Base-by-base conservation (phyloP, 2,888 invertebrate species). In the Lasioglossum calceatum region DNA sequence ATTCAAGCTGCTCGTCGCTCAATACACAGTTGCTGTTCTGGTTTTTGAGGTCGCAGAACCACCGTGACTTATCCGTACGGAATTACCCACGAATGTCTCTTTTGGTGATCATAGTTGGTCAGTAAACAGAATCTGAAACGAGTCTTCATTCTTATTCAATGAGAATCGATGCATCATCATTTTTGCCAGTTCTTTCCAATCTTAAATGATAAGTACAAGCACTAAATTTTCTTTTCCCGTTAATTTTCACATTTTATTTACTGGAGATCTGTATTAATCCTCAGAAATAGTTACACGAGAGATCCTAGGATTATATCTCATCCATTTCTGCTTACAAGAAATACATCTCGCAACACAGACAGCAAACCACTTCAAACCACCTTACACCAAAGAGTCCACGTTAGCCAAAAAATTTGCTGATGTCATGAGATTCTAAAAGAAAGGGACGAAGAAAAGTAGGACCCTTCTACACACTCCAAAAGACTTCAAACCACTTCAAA, bases 1-100 rank as follows among this genome's bases (percentile, higher is more conserved):
- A 90, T 87, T 89, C 85, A 87, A 81, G 82, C 54, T 58, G 74
- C 74, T 77, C 84, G 81, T 84, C 88, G 82, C 81, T 75, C 87
- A 64, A 85, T 81, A 67, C 81, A 39, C 77, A 39, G 74, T 70
- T 73, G 70, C 67, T 44, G 82, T 39, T 77, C 77, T 70, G 50
- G 75, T 81, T 74, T 61, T 80, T 61, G 58, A 61, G 78, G 61
- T 71, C 82, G 54, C 64, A 7, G 64, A 64, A 71, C 27, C n/a
- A 27, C 58, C 27, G n/a, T 70, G 74, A 54, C 23, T 67, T 50
- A 44, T 47, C 54, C 58, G 32, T 12, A 42, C 16, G 3, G 47
- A 77, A 76, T 79, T 76, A 61, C 71, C 36, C 36, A 0, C n/a
- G 47, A 54, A 64, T 32, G 32, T 64, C 32, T 4, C 16, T 64